Base-by-base conservation (phyloP, 2,113 vertebrate genomes). In the Epinephelus lanceolatus region DNA sequence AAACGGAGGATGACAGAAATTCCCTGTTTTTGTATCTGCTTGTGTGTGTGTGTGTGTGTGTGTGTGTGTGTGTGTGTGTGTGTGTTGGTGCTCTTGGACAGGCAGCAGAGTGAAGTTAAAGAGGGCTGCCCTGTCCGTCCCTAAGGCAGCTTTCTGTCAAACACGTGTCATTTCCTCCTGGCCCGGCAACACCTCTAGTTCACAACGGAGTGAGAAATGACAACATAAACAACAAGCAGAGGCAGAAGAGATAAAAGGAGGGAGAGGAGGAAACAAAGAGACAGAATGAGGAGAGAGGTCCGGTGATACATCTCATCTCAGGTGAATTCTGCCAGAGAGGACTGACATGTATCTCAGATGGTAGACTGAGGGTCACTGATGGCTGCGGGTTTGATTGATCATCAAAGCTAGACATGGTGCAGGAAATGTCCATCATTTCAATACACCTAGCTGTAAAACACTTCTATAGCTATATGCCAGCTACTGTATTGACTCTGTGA, bases 141-240 rank as follows among this genome's bases (percentile, higher is more conserved):
- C 83, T 14, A 3, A 27, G 68, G 85, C 52, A 15, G 47, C 71
- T 78, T 81, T 80, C 88, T 84, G 85, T 90, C 88, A 90, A 82
- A 86, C 66, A 78, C 47, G 47, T 80, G 79, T 87, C 82, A 86
- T 63, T 88, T 90, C 81, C 71, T 84, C 42, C 60, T 56, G 73
- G 68, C 73, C 47, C 18, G 1, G 45, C 67, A 70, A 52, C 79
- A 75, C 69, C 69, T 37, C 68, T 18, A 67, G 25, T 62, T 76
- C 81, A 77, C 56, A 25, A 71, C 11, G 0, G 71, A 84, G 77
- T 2, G 17, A 75, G 65, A 62, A 40, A 79, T 80, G 86, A 89
- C 85, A 81, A 74, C 6, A 23, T 27, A 75, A 84, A 83, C 57
- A 57, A 42, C 8, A 1, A 57, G 42, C 15, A 0, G 68, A 62